A percentile compares a stretch with the other conserved stretches of the same genome.
Conservation (phyloP, 2,113 vertebrate species). For the Rhadina sibilatrix region DNA sequence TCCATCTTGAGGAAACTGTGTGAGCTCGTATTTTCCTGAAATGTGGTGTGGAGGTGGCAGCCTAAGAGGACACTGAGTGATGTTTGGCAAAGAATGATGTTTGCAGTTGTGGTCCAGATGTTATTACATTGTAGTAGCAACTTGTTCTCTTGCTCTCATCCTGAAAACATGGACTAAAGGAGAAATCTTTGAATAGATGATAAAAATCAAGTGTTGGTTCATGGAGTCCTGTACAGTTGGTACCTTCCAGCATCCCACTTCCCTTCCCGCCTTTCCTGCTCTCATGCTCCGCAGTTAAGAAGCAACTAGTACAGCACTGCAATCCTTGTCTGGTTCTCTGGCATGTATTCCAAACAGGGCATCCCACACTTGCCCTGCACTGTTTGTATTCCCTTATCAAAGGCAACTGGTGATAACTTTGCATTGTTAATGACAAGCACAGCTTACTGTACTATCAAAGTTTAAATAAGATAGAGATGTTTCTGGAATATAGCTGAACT, state of each 20-base stretch:
- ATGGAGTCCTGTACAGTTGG: neutral
- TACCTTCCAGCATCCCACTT: neutral
- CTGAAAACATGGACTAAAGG: neutral
- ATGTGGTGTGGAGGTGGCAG: neutral
- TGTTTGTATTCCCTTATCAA: slow-evolving; percentile 63
- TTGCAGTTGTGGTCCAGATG: neutral
- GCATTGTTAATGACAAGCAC: neutral
- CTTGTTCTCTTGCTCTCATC: neutral
- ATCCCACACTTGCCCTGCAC: neutral
- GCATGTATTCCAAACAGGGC: neutral
- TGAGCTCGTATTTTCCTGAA: neutral
- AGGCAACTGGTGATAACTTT: slow-evolving; percentile 39
- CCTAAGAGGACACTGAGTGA: neutral
- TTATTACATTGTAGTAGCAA: neutral
- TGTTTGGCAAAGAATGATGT: neutral
- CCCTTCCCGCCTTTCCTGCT: neutral
- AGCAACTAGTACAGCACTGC: neutral
- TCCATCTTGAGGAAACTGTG: neutral
- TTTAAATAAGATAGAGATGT: slow-evolving; percentile 56
- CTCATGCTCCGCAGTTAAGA: neutral
- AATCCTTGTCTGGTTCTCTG: neutral
- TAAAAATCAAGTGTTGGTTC: neutral
- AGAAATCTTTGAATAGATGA: neutral
- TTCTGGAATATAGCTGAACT: neutral
- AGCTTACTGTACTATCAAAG: slow-evolving; percentile 43